A percentile compares a stretch with the other conserved stretches of the same genome.
Evolutionary conservation across 2,888 invertebrate species (phyloP).

Genomic region (Coremacera marginata): DNA sequence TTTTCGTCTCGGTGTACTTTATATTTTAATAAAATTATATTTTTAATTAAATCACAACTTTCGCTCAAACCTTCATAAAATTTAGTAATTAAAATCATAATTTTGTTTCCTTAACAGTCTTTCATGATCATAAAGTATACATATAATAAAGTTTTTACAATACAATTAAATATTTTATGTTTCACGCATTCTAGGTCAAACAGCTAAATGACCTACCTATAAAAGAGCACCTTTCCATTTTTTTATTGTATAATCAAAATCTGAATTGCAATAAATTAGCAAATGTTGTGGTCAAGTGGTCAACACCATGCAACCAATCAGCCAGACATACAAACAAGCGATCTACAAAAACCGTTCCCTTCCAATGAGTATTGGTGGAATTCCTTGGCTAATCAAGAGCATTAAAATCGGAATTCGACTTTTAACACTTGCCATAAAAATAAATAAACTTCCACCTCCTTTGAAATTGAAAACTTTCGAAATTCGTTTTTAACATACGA

Average conservation of each 20-base stretch:
- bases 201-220: not conserved
- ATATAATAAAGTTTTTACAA: not conserved
- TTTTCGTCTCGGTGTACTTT: no score
- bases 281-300: slow-evolving; percentile 13
- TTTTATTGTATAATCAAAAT: slow-evolving; percentile 21
- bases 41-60: no score
- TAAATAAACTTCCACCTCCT: slow-evolving; percentile 23
- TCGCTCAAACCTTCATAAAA: no score
- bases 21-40: no score
- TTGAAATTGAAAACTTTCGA: slow-evolving; percentile 31
- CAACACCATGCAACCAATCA: not conserved
- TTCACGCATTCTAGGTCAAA: not conserved
- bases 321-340: not conserved
- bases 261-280: slow-evolving; percentile 30
- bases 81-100: no score
- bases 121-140: no score
- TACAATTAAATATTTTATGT: not conserved
- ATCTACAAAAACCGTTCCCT: not conserved
- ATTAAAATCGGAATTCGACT: slow-evolving; percentile 36
- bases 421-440: slow-evolving; percentile 37
- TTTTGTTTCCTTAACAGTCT: no score
- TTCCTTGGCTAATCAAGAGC: slow-evolving; percentile 31
- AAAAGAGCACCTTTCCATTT: slow-evolving; percentile 24
- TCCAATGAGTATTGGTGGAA: not conserved
- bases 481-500: slow-evolving; percentile 3